These are phyloP conservation scores for Onychostruthus taczanowskii DNA, from an alignment of 2,113 vertebrate genomes.

Conservation along the genomic window DNA sequence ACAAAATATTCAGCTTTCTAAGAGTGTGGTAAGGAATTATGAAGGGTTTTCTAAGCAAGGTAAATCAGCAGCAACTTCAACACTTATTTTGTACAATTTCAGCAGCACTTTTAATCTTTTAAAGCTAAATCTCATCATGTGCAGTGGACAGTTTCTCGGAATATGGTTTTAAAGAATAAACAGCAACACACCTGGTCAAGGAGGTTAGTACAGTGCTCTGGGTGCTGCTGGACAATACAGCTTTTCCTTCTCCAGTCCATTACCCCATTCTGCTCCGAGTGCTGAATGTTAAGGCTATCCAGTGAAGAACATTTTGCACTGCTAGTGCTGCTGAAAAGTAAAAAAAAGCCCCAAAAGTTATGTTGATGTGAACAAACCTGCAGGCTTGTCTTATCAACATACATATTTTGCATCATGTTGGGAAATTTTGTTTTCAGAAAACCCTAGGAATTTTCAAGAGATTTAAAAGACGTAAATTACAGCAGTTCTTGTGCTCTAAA, in stretches of 20 bases:
- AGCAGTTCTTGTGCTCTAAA: neutral
- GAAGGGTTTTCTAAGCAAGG: neutral
- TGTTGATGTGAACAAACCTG: neutral
- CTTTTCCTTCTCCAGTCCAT: conserved; percentile 83
- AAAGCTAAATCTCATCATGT: neutral
- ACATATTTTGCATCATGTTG: neutral
- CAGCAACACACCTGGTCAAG: conserved; percentile 75
- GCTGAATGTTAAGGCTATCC: conserved; percentile 73
- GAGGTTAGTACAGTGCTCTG: conserved; percentile 71
- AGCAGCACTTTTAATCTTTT: neutral
- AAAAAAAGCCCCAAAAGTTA: neutral
- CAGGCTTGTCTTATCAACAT: neutral
- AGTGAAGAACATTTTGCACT: conserved; percentile 75
- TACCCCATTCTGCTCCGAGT: conserved; percentile 80
- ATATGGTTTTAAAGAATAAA: neutral
- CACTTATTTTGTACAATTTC: neutral
- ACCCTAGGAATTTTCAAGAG: neutral
- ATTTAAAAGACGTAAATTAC: neutral
- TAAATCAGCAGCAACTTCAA: neutral
- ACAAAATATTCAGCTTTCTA: neutral
- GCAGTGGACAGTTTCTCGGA: neutral
- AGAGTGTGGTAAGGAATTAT: neutral
- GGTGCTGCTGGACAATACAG: conserved; percentile 66
- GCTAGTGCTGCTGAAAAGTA: conserved; percentile 46
- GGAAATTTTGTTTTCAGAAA: neutral